Conservation (phyloP, 1,140 invertebrate genomes). For the Aphidius ervi region DNA sequence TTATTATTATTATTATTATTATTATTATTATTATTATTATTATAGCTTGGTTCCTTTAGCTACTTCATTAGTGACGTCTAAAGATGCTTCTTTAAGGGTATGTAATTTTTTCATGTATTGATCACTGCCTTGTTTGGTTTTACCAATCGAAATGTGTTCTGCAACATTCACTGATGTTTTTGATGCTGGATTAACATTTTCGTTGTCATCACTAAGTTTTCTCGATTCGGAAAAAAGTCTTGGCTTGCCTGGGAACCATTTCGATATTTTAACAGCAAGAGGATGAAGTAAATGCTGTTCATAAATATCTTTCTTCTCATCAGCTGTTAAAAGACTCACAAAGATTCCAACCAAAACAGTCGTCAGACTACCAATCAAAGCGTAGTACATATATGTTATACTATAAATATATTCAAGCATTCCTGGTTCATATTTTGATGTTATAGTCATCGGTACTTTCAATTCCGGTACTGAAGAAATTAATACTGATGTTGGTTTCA, state of each 20-base stretch:
- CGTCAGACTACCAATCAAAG: conserved; percentile 63
- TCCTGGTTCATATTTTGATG: conserved; percentile 6
- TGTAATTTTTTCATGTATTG: conserved; percentile 44
- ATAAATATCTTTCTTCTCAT: conserved; percentile 61
- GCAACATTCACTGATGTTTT: conserved; percentile 31
- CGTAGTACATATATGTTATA: conserved; percentile 75
- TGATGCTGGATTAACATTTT: conserved; percentile 32
- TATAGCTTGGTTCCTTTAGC: conserved; percentile 44
- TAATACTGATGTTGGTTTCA: conserved; percentile 33
- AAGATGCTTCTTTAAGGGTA: conserved; percentile 42
- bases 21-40: too few relatives aligned
- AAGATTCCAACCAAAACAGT: conserved; percentile 63
- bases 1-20: too few relatives aligned
- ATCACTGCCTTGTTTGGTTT: conserved; percentile 32
- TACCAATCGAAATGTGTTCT: conserved; percentile 31
- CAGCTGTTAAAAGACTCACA: conserved; percentile 61
- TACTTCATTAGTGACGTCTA: conserved; percentile 49
- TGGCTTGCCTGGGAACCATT: conserved; percentile 54
- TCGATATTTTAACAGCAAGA: conserved; percentile 57
- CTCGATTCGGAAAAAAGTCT: conserved; percentile 41
- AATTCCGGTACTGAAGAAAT: background rate
- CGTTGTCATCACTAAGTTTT: conserved; percentile 27
- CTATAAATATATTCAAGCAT: conserved; percentile 59
- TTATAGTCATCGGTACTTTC: conserved; percentile 15
- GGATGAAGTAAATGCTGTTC: conserved; percentile 67